Conservation (phyloP, 2,113 vertebrate species). For the Neomonachus schauinslandi region DNA sequence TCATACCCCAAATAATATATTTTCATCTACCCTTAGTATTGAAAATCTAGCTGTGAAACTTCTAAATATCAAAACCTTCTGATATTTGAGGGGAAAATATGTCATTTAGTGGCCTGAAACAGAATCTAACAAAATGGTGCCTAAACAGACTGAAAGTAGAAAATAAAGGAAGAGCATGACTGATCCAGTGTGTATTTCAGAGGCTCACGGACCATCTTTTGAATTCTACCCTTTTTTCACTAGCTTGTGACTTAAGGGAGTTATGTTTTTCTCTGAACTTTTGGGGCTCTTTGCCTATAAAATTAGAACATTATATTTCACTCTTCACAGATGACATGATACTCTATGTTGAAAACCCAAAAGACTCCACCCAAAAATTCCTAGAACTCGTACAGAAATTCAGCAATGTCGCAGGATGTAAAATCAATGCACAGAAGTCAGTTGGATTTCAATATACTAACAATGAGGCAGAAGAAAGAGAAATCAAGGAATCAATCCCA, state of each 20-base stretch:
- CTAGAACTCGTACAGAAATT: neutral
- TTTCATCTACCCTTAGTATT: slow-evolving; percentile 49
- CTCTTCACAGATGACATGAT: neutral
- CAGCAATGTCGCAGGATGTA: neutral
- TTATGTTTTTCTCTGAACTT: neutral
- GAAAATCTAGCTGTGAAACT: slow-evolving; percentile 19
- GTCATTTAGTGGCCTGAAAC: neutral
- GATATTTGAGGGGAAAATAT: neutral
- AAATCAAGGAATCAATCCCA: too few species aligned
- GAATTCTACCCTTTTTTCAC: neutral
- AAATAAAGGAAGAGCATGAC: neutral
- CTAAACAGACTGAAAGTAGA: neutral
- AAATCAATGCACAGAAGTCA: neutral
- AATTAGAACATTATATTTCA: neutral
- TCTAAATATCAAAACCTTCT: neutral
- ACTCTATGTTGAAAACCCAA: neutral
- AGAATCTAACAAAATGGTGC: neutral
- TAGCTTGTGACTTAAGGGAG: neutral
- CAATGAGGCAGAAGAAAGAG: too few species aligned
- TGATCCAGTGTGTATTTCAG: neutral
- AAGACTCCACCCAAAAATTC: neutral
- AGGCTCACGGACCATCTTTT: neutral
- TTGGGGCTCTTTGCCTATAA: neutral
- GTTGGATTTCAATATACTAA: too few species aligned
- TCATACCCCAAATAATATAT: slow-evolving; percentile 48